Evolutionary conservation across 2,113 vertebrate genomes (phyloP).

Genomic region (Siniperca chuatsi): DNA sequence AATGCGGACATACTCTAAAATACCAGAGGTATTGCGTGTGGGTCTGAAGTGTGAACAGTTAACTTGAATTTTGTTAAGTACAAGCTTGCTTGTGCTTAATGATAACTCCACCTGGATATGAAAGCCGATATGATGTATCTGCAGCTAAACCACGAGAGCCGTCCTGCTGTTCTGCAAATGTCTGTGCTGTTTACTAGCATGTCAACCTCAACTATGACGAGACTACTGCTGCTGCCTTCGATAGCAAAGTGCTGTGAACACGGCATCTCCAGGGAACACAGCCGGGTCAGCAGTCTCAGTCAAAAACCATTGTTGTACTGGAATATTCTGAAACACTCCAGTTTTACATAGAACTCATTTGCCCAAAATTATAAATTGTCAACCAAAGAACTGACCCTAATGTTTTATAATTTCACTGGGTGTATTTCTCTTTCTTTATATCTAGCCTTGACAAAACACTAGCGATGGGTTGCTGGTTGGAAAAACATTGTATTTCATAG

Average conservation of each 20-base stretch:
- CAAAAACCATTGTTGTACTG: neutral
- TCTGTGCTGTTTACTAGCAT: slow-evolving; percentile 17
- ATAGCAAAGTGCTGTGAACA: slow-evolving; percentile 34
- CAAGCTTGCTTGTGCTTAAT: neutral
- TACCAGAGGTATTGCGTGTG: neutral
- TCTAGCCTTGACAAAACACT: slow-evolving; percentile 37
- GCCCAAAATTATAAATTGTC: neutral
- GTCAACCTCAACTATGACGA: slow-evolving; percentile 21
- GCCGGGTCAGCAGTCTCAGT: neutral
- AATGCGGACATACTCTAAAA: too few relatives aligned
- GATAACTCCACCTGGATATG: neutral
- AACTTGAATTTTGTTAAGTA: neutral
- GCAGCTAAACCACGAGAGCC: neutral
- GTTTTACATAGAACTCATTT: neutral
- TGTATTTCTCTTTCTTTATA: slow-evolving; percentile 28
- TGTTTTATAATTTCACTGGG: neutral
- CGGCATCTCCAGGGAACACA: slow-evolving; percentile 9
- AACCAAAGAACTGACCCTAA: neutral
- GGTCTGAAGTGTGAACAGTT: neutral
- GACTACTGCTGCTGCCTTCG: slow-evolving; percentile 37
- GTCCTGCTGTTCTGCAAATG: slow-evolving; percentile 11
- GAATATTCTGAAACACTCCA: neutral
- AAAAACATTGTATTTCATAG: slow-evolving; percentile 28
- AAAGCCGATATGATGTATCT: neutral
- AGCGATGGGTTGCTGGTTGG: neutral